A percentile compares a stretch with the other conserved stretches of the same genome.
These are phyloP conservation scores for Probosciger aterrimus DNA, from an alignment of 2,113 vertebrate species.

Conservation along the genomic window DNA sequence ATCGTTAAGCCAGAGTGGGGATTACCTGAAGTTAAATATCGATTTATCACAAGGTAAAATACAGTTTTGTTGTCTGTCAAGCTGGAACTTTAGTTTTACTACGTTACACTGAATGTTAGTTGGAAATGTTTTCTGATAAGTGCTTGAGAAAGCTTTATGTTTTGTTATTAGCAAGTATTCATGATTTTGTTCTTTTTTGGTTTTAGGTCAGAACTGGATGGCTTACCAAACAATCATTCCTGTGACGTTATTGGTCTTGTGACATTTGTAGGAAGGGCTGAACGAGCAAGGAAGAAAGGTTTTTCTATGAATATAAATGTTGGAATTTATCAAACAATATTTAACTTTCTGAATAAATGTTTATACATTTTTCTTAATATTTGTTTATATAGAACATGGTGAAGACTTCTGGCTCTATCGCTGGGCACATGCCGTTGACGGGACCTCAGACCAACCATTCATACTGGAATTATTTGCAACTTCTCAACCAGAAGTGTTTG, in stretches of 20 bases:
- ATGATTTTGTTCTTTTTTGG: background rate
- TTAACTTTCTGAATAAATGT: background rate
- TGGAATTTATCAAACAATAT: background rate
- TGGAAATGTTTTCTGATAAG: background rate
- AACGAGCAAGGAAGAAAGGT: conserved; percentile 82
- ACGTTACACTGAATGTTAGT: background rate
- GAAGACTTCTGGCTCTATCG: conserved; percentile 91
- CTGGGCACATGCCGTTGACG: conserved; percentile 88
- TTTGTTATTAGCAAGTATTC: background rate
- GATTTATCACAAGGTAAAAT: conserved; percentile 83
- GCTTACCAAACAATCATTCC: conserved; percentile 70
- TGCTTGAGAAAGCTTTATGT: background rate
- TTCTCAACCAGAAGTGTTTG: conserved; percentile 91
- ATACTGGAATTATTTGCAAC: conserved; percentile 90
- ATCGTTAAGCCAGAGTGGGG: conserved; percentile 84
- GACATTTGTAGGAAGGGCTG: conserved; percentile 87
- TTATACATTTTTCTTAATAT: conserved; percentile 22
- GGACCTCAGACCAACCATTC: conserved; percentile 83
- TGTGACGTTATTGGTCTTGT: conserved; percentile 91
- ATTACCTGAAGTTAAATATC: conserved; percentile 83
- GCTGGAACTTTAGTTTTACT: background rate
- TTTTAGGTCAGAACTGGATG: conserved; percentile 82
- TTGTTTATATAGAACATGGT: conserved; percentile 67
- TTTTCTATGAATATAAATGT: conserved; percentile 17
- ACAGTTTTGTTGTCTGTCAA: background rate